Evolutionary conservation across 2,888 invertebrate species (phyloP).

Genomic region (Tenthredo livida): DNA sequence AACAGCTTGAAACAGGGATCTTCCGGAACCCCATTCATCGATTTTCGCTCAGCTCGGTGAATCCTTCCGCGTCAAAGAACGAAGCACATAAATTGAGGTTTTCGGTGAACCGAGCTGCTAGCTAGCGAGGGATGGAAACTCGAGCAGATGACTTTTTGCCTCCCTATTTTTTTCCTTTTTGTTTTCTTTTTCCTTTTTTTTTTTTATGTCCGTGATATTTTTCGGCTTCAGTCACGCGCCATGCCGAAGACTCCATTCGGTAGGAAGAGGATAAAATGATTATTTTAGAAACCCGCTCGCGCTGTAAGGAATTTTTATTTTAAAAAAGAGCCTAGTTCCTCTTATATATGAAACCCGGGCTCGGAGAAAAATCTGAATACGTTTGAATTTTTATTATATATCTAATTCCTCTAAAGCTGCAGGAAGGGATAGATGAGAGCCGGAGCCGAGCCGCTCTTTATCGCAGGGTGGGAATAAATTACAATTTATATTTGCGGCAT

Average conservation of each 20-base stretch:
- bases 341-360: not conserved
- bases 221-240: not conserved
- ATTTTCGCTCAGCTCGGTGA: not conserved
- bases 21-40: not conserved
- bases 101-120: slow-evolving; percentile 5
- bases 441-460: slow-evolving; percentile 8
- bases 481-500: slow-evolving; percentile 19
- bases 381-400: slow-evolving; percentile 7
- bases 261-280: not conserved
- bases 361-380: not conserved
- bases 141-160: slow-evolving; percentile 10
- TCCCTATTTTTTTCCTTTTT: not conserved
- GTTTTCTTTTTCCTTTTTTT: not conserved
- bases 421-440: not conserved
- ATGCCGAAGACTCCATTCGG: not conserved
- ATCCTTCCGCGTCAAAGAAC: slow-evolving; percentile 19
- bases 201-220: not conserved
- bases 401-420: slow-evolving; percentile 13
- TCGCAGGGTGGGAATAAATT: slow-evolving; percentile 17
- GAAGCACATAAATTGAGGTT: slow-evolving; percentile 21
- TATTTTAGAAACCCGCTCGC: too few species aligned
- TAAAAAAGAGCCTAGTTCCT: not conserved
- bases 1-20: not conserved
- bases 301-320: not conserved
- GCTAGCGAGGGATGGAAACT: not conserved